Evolutionary conservation across 1,140 invertebrate species (phyloP).

Genomic region (Papilio helenus): DNA sequence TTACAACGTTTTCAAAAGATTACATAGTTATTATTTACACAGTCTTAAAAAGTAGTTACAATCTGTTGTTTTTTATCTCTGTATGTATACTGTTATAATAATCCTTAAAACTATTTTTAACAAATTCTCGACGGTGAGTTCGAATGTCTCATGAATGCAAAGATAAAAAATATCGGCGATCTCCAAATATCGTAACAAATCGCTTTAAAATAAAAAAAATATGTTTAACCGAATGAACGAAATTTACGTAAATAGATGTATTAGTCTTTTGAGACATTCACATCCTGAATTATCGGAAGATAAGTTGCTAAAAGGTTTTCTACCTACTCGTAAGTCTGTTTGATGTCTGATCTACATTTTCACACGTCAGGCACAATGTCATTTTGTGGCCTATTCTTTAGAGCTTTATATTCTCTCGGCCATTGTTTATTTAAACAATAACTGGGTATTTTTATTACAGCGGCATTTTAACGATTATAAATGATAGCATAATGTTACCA

Average conservation of each 20-base stretch:
- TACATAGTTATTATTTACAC: conserved; percentile 23
- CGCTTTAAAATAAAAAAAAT: no score
- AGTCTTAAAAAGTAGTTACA: not conserved
- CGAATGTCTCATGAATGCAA: no score
- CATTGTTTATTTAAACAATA: conserved; percentile 81
- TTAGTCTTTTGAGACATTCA: no score
- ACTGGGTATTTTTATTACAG: conserved; percentile 67
- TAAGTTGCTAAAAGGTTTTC: not conserved
- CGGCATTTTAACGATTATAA: conserved; percentile 75
- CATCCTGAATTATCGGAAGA: no score
- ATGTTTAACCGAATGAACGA: no score
- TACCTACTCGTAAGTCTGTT: conserved; percentile 11
- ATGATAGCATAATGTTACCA: conserved; percentile 54
- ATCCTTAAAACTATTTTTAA: not conserved
- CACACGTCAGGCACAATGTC: conserved; percentile 62
- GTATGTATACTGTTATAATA: not conserved
- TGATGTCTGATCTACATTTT: conserved; percentile 57
- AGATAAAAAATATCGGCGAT: no score
- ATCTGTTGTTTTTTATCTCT: not conserved
- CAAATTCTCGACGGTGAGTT: no score
- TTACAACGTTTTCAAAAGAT: not conserved
- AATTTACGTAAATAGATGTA: no score
- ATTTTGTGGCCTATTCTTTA: conserved; percentile 63
- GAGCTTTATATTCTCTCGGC: conserved; percentile 62
- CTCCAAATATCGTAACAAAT: no score